Evolutionary conservation across 37 sponge, comb jelly and placozoan genomes (phyloP).

Genomic region (Crambe crambe): DNA sequence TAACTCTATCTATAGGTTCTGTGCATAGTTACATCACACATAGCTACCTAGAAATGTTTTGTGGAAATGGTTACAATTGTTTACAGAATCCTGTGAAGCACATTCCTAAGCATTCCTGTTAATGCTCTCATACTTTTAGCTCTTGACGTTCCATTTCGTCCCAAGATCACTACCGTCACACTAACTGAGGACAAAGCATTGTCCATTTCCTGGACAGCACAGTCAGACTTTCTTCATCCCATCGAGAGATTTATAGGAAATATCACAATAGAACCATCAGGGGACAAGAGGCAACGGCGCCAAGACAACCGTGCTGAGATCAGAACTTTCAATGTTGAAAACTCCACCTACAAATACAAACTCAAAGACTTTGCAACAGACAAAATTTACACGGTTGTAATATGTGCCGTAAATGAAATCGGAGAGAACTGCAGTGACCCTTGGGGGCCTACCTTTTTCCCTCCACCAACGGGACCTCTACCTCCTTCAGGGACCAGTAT

Average conservation of each 20-base stretch:
- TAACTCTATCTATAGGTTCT: too few relatives aligned
- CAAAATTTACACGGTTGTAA: not conserved
- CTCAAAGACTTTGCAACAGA: not conserved
- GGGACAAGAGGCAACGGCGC: too few relatives aligned
- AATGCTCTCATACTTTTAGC: too few relatives aligned
- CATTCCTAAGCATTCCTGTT: too few relatives aligned
- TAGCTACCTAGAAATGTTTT: too few relatives aligned
- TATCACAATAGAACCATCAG: not conserved
- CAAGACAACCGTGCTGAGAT: too few relatives aligned
- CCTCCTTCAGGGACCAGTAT: not conserved
- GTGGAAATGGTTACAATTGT: too few relatives aligned
- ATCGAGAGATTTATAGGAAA: not conserved
- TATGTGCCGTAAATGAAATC: not conserved
- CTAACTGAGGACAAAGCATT: not conserved
- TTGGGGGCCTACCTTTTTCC: too few relatives aligned
- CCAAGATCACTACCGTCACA: too few relatives aligned
- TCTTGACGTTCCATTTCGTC: too few relatives aligned
- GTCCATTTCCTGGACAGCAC: not conserved
- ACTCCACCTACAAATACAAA: not conserved
- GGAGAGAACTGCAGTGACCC: not conserved
- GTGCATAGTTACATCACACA: too few relatives aligned
- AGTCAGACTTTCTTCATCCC: not conserved
- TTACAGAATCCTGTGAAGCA: too few relatives aligned
- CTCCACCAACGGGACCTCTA: not conserved
- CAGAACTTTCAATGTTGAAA: not conserved